These are phyloP conservation scores for Tauraco hartlaubi DNA, from an alignment of 2,797 vertebrate species.

Conservation along the genomic window DNA sequence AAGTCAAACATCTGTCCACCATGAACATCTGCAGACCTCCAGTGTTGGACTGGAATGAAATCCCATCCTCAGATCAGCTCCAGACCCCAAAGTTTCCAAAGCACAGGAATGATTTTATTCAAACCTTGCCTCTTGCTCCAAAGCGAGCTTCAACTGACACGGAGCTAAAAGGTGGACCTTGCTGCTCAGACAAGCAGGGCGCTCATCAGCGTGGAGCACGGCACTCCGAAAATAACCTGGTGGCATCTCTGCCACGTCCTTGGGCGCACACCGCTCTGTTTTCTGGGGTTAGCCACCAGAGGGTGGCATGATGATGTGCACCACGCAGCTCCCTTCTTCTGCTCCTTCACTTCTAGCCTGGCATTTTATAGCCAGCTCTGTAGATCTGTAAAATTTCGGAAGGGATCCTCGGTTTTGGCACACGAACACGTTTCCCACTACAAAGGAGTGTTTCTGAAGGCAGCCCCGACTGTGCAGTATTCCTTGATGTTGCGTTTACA, in stretches of 20 bases:
- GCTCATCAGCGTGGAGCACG: neutral
- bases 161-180: too few relatives aligned
- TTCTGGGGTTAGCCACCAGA: slow-evolving; percentile 57
- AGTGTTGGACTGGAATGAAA: neutral
- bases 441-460: slow-evolving; percentile 12
- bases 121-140: neutral
- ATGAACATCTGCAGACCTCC: neutral
- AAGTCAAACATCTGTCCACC: neutral
- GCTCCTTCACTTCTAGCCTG: neutral
- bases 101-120: neutral
- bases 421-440: neutral
- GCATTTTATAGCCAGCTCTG: slow-evolving; percentile 10
- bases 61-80: neutral
- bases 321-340: neutral
- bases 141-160: neutral
- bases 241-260: accelerated
- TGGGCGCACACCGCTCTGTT: neutral
- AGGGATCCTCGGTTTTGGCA: slow-evolving; percentile 24
- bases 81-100: neutral
- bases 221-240: accelerated
- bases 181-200: accelerated
- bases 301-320: slow-evolving; percentile 62
- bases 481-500: neutral
- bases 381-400: neutral
- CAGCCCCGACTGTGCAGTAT: neutral